Evolutionary conservation across 2,888 invertebrate species (phyloP), one percentile per base, ranked within the genome.

Genomic region (Tenthredo scrophulariae): DNA sequence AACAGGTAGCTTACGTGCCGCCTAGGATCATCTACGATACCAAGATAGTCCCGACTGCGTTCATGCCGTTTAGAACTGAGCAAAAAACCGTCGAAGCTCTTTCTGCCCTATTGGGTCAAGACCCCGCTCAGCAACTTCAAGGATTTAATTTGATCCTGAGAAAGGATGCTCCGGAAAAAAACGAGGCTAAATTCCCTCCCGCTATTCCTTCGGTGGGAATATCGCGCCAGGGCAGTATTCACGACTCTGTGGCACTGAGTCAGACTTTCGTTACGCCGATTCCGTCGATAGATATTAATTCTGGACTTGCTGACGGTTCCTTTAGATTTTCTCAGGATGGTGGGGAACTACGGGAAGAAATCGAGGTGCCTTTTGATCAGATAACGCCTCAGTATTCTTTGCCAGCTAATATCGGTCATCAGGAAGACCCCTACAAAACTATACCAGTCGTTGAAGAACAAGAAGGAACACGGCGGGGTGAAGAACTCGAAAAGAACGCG

Each of bases 91-190:
- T 85, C 15, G 79, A 93, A 65, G 94, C 94, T n/a, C 89, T 95
- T 0, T 94, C 93, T 67, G 92, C 94, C 0, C 89, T 95, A 9
- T 90, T 95, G 46, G 95, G 94, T 26, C 94, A 94, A 89, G 92
- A 94, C 1, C 94, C 95, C 0, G 92, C 92, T 9, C 93, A 94
- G 84, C 95, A 95, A 90, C 92, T 95, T 29, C 93, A 94, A 87
- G 95, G 94, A 0, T 90, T 95, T 1, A 94, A 94, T 70, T 93
- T 94, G 85, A 89, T 95, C 5, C 88, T 95, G 70, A 84, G 65
- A 40, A 50, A 54, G 33, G 84, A 84, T 22, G 50, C n/a, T 10
- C 33, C 67, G 10, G 46, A 67, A 37, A 50, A 83, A 77, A 7
- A 9, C 13, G 0, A 9, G 54, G 9, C 29, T 77, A 3, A 29